phyloP scores from a whole-genome alignment of 2,113 vertebrate species.

The Mastomys natalensis region DNA sequence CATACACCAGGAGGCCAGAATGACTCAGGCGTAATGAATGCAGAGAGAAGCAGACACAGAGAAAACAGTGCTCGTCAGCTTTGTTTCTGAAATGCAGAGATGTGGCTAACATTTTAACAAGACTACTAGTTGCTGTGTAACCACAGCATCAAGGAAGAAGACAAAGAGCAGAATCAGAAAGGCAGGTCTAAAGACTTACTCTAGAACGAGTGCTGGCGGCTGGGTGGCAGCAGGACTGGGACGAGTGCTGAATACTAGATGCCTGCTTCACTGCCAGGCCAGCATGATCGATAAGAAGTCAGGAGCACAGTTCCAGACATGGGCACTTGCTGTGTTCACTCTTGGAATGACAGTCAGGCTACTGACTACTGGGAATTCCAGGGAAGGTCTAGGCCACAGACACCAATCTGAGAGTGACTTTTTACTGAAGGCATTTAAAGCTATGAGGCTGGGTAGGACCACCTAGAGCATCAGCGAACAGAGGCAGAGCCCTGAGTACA shows the following conservation, averaged over 20 bases:
- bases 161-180: background rate
- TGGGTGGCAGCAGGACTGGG: background rate
- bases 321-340: background rate
- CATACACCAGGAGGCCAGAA: background rate
- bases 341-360: background rate
- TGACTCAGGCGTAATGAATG: background rate
- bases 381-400: background rate
- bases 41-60: background rate
- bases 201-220: background rate
- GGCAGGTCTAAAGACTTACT: background rate
- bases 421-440: background rate
- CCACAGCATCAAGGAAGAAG: background rate
- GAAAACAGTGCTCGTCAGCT: background rate
- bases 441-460: background rate
- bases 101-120: background rate
- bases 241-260: background rate
- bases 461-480: accelerated
- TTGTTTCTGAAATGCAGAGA: background rate
- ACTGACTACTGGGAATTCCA: background rate
- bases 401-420: background rate
- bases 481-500: background rate
- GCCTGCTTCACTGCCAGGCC: background rate
- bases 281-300: background rate
- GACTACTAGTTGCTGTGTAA: background rate
- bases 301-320: background rate